A percentile compares a stretch with the other conserved stretches of the same genome.
These are phyloP conservation scores for Arnoldichthys spilopterus DNA, from an alignment of 2,797 vertebrate species.

Conservation along the genomic window DNA sequence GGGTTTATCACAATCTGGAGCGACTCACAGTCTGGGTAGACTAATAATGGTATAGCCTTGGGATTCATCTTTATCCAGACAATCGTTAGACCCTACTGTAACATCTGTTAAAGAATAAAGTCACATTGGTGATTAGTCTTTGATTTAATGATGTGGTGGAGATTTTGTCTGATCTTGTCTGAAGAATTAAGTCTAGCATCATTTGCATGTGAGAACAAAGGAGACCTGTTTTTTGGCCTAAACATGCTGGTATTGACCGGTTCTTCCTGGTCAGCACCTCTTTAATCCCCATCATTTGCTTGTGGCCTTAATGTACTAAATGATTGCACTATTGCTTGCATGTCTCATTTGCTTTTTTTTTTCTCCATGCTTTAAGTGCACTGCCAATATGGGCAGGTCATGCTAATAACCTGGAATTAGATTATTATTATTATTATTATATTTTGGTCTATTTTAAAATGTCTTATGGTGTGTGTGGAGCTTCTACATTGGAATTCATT, in stretches of 20 bases:
- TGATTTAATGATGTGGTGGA: slow-evolving; percentile 47
- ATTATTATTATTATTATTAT: not conserved
- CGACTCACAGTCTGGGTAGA: slow-evolving; percentile 22
- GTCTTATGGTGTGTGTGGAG: not conserved
- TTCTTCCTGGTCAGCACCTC: slow-evolving; percentile 20
- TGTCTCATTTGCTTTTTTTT: slow-evolving; percentile 7
- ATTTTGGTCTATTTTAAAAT: not conserved
- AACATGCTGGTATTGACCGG: slow-evolving; percentile 35
- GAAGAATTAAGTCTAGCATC: slow-evolving; percentile 32
- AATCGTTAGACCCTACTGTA: slow-evolving; percentile 31
- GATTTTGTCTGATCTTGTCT: slow-evolving; percentile 33
- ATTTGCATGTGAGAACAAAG: slow-evolving; percentile 21
- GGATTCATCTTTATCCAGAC: slow-evolving; percentile 40
- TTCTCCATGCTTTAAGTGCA: slow-evolving; percentile 21
- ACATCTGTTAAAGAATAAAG: slow-evolving; percentile 38
- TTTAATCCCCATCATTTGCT: slow-evolving; percentile 45
- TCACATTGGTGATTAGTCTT: slow-evolving; percentile 44
- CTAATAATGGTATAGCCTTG: slow-evolving; percentile 33
- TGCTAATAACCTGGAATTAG: not conserved
- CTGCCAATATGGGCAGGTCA: slow-evolving; percentile 6
- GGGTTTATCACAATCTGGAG: slow-evolving; percentile 48
- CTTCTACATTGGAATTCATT: not conserved
- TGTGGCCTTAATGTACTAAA: slow-evolving; percentile 23
- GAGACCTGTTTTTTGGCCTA: slow-evolving; percentile 22
- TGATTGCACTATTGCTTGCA: not conserved